Percentiles rank a stretch among this genome's conserved stretches.
Conservation (phyloP, 2,113 vertebrate genomes). For the Gnathonemus longibarbis region DNA sequence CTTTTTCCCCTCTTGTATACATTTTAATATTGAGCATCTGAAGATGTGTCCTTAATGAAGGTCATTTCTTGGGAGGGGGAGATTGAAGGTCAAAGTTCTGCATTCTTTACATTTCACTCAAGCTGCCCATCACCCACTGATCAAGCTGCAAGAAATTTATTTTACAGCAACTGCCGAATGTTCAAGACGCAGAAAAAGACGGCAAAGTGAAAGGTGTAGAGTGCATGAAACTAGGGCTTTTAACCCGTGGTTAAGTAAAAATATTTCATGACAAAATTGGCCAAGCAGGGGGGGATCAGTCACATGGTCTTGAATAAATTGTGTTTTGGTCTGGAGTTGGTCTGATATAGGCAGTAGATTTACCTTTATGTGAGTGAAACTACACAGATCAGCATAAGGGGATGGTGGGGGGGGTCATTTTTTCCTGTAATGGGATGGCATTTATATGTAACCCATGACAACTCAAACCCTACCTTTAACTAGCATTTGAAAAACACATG, state of each 20-base stretch:
- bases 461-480: neutral
- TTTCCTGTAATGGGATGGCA: neutral
- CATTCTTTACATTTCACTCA: conserved; percentile 14
- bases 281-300: neutral
- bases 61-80: conserved; percentile 10
- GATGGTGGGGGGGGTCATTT: neutral
- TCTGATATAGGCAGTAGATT: neutral
- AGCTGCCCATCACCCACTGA: conserved; percentile 3
- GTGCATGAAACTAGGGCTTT: neutral
- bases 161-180: neutral
- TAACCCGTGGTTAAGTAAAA: neutral
- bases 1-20: neutral
- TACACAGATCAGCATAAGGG: neutral
- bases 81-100: conserved; percentile 18
- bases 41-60: conserved; percentile 20
- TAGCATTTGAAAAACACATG: neutral
- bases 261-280: neutral
- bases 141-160: neutral
- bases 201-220: neutral
- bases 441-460: neutral
- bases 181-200: neutral
- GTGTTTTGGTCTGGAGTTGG: neutral
- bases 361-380: neutral
- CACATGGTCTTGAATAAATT: neutral
- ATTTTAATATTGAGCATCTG: conserved; percentile 9